A percentile compares a stretch with the other conserved stretches of the same genome.
Evolutionary conservation across 2,797 vertebrate genomes (phyloP).

Genomic region (Acestrorhynchus altus): DNA sequence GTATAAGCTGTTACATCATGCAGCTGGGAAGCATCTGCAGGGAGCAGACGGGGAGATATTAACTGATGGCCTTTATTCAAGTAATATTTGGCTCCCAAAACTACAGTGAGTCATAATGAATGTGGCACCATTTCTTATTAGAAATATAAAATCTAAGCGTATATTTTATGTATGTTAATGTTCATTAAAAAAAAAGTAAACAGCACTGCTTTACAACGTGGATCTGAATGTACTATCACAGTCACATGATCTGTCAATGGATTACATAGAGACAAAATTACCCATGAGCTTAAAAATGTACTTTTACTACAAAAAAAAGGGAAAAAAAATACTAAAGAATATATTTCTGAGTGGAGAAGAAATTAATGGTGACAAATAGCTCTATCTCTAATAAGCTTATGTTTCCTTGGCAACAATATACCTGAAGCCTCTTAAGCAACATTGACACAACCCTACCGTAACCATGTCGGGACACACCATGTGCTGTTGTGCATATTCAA

Average conservation of each 20-base stretch:
- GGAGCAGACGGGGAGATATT: not conserved
- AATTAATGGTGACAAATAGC: not conserved
- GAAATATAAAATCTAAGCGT: slow-evolving; percentile 14
- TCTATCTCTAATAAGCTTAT: slow-evolving; percentile 11
- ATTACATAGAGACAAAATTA: not conserved
- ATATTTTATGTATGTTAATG: slow-evolving; percentile 7
- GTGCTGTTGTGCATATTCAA: no score
- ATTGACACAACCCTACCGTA: no score
- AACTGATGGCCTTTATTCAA: slow-evolving; percentile 41
- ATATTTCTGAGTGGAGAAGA: not conserved
- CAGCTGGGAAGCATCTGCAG: not conserved
- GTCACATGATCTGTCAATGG: not conserved
- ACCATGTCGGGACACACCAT: no score
- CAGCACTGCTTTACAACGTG: slow-evolving; percentile 2
- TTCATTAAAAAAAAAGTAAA: slow-evolving; percentile 4
- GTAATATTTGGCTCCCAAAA: slow-evolving; percentile 16
- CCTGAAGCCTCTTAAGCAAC: no score
- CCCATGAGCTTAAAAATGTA: not conserved
- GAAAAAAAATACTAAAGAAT: not conserved
- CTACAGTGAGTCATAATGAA: slow-evolving; percentile 5
- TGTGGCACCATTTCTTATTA: slow-evolving; percentile 17
- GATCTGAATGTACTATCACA: not conserved
- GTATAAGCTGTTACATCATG: not conserved
- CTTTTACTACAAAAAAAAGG: not conserved
- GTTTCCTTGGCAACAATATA: no score